Conservation (phyloP, 2,113 vertebrate genomes). For the Cinclus mexicanus region DNA sequence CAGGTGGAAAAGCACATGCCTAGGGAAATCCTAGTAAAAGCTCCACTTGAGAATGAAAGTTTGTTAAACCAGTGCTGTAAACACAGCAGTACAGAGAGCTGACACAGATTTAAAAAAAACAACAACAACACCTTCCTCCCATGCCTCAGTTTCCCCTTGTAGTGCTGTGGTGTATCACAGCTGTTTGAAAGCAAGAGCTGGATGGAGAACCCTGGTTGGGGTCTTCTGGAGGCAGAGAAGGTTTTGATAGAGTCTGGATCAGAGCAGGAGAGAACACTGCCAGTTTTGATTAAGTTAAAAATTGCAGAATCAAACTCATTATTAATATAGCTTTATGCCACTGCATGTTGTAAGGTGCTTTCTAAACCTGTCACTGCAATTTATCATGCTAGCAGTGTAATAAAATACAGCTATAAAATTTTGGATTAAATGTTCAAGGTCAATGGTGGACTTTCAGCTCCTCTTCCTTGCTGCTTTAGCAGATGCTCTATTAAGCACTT, state of each 20-base stretch:
- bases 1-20: not conserved
- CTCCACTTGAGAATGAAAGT: not conserved
- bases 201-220: not conserved
- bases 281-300: slow-evolving; percentile 55
- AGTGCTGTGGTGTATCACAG: not conserved
- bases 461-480: slow-evolving; percentile 32
- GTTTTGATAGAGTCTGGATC: not conserved
- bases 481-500: slow-evolving; percentile 30
- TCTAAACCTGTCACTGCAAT: slow-evolving; percentile 66
- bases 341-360: slow-evolving; percentile 58
- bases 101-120: not conserved
- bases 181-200: not conserved
- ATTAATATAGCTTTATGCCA: slow-evolving; percentile 46
- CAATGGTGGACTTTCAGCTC: slow-evolving; percentile 49
- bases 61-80: not conserved
- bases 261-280: not conserved
- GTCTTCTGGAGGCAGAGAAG: not conserved
- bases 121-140: not conserved
- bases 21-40: not conserved
- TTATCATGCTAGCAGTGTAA: slow-evolving; percentile 60
- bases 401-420: slow-evolving; percentile 65
- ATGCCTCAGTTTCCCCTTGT: not conserved
- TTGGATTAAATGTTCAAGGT: slow-evolving; percentile 71
- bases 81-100: not conserved
- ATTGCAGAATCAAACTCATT: slow-evolving; percentile 57